Evolutionary conservation across 2,797 vertebrate species (phyloP).

Genomic region (Anguilla marmorata): DNA sequence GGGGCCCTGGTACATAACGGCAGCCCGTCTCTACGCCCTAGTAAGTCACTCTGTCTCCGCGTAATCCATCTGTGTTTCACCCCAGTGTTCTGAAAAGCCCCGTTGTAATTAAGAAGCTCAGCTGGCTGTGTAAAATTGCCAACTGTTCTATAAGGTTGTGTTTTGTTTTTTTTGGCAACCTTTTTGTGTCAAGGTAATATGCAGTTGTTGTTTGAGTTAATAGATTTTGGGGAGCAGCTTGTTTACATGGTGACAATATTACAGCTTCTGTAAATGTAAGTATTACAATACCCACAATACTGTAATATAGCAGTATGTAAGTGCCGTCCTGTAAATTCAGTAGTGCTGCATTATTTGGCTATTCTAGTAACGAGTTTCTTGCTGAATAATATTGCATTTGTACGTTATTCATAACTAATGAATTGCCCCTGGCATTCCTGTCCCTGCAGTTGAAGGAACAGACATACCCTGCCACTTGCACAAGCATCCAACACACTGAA

Average conservation of each 20-base stretch:
- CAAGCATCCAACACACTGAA: neutral
- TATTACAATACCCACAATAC: neutral
- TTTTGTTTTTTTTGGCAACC: neutral
- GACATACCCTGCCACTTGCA: neutral
- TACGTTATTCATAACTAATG: slow-evolving; percentile 1
- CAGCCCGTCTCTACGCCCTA: slow-evolving; percentile 33
- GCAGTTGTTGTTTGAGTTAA: neutral
- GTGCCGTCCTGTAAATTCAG: neutral
- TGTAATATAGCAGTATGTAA: neutral
- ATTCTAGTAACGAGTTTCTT: neutral
- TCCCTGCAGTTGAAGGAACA: neutral
- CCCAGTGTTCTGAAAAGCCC: neutral
- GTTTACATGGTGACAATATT: neutral
- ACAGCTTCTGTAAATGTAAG: neutral
- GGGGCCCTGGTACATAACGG: slow-evolving; percentile 40
- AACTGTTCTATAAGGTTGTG: neutral
- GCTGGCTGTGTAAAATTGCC: slow-evolving; percentile 15
- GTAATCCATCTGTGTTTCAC: slow-evolving; percentile 13
- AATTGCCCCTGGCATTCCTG: neutral
- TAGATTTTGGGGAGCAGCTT: neutral
- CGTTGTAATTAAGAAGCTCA: neutral
- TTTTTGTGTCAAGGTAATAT: neutral
- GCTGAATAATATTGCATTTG: neutral
- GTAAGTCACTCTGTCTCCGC: slow-evolving; percentile 24
- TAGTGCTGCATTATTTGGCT: neutral